Evolutionary conservation across 92 coral and sea anemone species (phyloP).

Genomic region (Epizoanthus scotinus): DNA sequence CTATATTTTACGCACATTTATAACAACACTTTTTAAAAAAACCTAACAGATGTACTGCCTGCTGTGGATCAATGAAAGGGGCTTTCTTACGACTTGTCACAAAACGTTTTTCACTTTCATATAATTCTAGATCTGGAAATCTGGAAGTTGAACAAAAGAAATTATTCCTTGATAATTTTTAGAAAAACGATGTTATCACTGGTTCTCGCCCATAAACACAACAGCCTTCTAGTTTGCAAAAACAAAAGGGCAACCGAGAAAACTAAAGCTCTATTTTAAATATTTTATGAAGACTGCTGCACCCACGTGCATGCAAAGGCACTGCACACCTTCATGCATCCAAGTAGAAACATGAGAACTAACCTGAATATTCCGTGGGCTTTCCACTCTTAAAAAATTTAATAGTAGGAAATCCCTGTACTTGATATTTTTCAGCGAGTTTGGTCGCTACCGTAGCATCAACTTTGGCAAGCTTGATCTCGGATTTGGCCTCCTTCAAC

Average conservation of each 20-base stretch:
- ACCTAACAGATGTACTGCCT: neutral
- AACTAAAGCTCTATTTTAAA: neutral
- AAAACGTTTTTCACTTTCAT: neutral
- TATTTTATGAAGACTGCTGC: slow-evolving; percentile 23
- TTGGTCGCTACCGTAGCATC: slow-evolving; percentile 90
- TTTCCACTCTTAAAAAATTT: slow-evolving; percentile 90
- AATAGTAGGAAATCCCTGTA: slow-evolving; percentile 96
- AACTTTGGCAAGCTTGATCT: slow-evolving; percentile 88
- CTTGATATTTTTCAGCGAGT: slow-evolving; percentile 81
- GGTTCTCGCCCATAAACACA: neutral
- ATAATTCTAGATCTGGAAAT: too few relatives aligned
- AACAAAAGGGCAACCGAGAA: slow-evolving; percentile 16
- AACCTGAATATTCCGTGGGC: slow-evolving; percentile 83
- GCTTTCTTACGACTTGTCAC: neutral
- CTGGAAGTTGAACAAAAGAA: too few relatives aligned
- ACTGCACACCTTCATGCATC: slow-evolving; percentile 1
- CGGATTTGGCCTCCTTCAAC: slow-evolving; percentile 73
- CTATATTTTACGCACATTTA: too few relatives aligned
- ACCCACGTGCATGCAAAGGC: slow-evolving; percentile 36
- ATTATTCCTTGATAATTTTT: too few relatives aligned
- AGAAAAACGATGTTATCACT: too few relatives aligned
- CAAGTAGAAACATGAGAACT: slow-evolving; percentile 15
- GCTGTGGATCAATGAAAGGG: neutral
- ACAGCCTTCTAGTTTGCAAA: neutral
- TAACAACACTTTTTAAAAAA: neutral